phyloP scores from a whole-genome alignment of 1,140 invertebrate species.

The Drosophila truncata region DNA sequence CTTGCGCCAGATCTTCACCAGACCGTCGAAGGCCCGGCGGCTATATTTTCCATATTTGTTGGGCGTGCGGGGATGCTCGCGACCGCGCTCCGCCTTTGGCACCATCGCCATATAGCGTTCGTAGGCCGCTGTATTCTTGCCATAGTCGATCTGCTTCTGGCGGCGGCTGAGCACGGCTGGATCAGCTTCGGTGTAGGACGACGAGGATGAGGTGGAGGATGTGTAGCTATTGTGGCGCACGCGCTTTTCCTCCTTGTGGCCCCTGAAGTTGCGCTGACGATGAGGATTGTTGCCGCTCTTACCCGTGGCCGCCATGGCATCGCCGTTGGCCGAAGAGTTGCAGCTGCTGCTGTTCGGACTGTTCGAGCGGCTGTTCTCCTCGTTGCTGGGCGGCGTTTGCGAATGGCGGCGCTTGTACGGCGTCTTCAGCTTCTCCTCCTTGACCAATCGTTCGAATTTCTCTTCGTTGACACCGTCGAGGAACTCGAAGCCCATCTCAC shows the following conservation, averaged over 20 bases:
- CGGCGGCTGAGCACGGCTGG: conserved; percentile 89
- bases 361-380: conserved; percentile 70
- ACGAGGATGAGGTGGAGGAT: conserved; percentile 71
- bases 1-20: conserved; percentile 94
- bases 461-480: conserved; percentile 77
- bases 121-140: conserved; percentile 96
- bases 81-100: conserved; percentile 87
- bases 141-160: conserved; percentile 97
- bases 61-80: conserved; percentile 93
- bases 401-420: conserved; percentile 83
- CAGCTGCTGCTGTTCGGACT: conserved; percentile 78
- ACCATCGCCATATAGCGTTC: conserved; percentile 91
- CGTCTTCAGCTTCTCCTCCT: conserved; percentile 84
- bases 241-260: conserved; percentile 70
- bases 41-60: conserved; percentile 95
- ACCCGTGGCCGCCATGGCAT: conserved; percentile 13
- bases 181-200: conserved; percentile 90
- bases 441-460: conserved; percentile 80
- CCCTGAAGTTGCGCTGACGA: conserved; percentile 8
- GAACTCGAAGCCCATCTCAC: conserved; percentile 77
- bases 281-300: conserved; percentile 8
- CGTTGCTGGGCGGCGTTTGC: conserved; percentile 65
- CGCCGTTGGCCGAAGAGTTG: conserved; percentile 45
- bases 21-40: conserved; percentile 94
- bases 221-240: conserved; percentile 73